phyloP scores from a whole-genome alignment of 1,140 invertebrate species.

The Hycleus cichorii region DNA sequence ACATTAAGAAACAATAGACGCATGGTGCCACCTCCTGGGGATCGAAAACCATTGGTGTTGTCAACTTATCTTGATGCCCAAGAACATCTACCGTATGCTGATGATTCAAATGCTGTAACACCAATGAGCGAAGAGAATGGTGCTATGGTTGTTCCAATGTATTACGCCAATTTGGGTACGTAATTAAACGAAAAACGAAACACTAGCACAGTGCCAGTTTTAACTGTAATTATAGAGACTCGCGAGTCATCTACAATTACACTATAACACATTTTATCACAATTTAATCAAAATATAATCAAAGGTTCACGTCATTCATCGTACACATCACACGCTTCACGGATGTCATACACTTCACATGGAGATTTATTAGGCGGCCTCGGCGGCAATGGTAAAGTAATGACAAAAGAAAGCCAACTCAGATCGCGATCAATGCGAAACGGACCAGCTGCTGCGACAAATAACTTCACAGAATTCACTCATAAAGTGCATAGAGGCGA shows the following conservation, averaged over 20 bases:
- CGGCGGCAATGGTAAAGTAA: conserved; percentile 54
- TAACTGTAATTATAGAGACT: neutral
- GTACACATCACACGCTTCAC: conserved; percentile 87
- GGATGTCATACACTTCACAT: conserved; percentile 88
- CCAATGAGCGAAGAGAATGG: conserved; percentile 97
- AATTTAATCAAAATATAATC: conserved; percentile 12
- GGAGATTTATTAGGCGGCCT: conserved; percentile 75
- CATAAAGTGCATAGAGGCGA: conserved; percentile 58
- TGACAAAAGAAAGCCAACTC: conserved; percentile 79
- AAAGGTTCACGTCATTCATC: conserved; percentile 81
- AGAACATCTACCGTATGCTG: conserved; percentile 93
- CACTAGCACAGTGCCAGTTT: neutral
- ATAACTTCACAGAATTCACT: conserved; percentile 55
- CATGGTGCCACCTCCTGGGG: conserved; percentile 58
- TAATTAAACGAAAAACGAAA: conserved; percentile 5
- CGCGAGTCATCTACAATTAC: too few relatives aligned
- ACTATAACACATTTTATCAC: too few relatives aligned
- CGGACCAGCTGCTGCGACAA: conserved; percentile 50
- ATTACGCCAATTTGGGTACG: conserved; percentile 69
- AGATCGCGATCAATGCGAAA: conserved; percentile 66
- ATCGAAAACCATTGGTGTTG: conserved; percentile 87
- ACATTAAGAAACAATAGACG: conserved; percentile 73
- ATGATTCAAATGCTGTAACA: conserved; percentile 95
- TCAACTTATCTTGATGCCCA: conserved; percentile 93
- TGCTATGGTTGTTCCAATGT: conserved; percentile 84